phyloP scores from a whole-genome alignment of 2,888 invertebrate genomes.

The Ellobium chinense region DNA sequence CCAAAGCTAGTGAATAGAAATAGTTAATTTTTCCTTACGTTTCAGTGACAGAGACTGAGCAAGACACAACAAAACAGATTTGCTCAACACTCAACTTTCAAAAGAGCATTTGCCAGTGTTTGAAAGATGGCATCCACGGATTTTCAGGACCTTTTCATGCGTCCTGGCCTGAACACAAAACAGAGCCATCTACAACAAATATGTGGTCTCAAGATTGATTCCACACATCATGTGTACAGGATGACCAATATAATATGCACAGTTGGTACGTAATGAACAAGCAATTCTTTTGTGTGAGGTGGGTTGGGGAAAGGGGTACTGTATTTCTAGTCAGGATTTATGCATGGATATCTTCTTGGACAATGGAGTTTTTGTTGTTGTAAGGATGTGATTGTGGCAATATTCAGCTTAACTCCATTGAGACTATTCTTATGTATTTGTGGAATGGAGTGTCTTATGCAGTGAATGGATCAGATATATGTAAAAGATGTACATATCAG shows the following conservation, averaged over 20 bases:
- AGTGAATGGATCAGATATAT: no score
- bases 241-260: conserved; percentile 97
- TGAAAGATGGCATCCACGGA: background rate
- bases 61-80: no score
- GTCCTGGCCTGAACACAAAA: conserved; percentile 4
- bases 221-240: conserved; percentile 89
- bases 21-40: no score
- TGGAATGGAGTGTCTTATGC: background rate
- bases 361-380: background rate
- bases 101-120: no score
- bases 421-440: background rate
- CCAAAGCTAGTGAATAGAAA: no score
- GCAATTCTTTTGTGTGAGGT: background rate
- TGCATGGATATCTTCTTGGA: no score
- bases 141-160: background rate
- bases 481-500: no score
- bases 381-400: background rate
- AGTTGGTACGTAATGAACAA: conserved; percentile 84
- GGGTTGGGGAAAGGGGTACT: background rate
- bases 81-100: no score
- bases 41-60: no score
- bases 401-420: background rate
- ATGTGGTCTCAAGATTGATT: conserved; percentile 93
- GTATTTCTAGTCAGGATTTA: no score
- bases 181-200: conserved; percentile 87